A percentile compares a stretch with the other conserved stretches of the same genome.
These are phyloP conservation scores for Stichodactyla helianthus DNA, from an alignment of 64 coral and sea anemone genomes.

Conservation along the genomic window DNA sequence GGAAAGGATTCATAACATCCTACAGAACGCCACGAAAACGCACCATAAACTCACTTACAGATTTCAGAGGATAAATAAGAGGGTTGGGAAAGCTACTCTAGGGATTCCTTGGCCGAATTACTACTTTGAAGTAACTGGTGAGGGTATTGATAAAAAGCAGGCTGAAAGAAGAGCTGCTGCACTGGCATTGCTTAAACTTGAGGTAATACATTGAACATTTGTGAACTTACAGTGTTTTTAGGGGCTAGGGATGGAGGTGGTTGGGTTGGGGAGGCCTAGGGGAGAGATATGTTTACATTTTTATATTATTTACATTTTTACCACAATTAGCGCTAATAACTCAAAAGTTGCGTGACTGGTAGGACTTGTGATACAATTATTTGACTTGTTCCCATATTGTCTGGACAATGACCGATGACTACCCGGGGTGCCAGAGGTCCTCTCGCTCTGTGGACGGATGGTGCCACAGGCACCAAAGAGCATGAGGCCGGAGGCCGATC, in stretches of 20 bases:
- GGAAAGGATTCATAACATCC: conserved; percentile 76
- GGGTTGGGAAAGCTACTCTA: conserved; percentile 52
- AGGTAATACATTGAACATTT: conserved; percentile 21
- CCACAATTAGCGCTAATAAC: too few species aligned
- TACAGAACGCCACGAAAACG: conserved; percentile 63
- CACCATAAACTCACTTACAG: conserved; percentile 49
- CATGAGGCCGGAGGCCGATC: too few species aligned
- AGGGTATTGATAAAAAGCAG: conserved; percentile 59
- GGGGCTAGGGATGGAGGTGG: background rate
- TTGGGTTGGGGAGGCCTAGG: background rate
- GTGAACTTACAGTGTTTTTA: background rate
- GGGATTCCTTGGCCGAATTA: conserved; percentile 57
- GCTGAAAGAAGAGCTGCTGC: conserved; percentile 83
- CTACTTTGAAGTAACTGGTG: conserved; percentile 58
- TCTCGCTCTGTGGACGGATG: too few species aligned
- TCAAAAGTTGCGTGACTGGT: too few species aligned
- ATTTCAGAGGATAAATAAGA: conserved; percentile 33
- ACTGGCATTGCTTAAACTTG: conserved; percentile 71
- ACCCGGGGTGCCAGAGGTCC: too few species aligned
- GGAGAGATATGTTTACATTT: too few species aligned
- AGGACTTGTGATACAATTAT: too few species aligned
- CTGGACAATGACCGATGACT: too few species aligned
- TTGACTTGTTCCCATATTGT: too few species aligned
- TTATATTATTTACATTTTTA: too few species aligned
- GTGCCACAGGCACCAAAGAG: too few species aligned